These are phyloP conservation scores for Allophyes oxyacanthae DNA, from an alignment of 2,888 invertebrate genomes.

Conservation along the genomic window DNA sequence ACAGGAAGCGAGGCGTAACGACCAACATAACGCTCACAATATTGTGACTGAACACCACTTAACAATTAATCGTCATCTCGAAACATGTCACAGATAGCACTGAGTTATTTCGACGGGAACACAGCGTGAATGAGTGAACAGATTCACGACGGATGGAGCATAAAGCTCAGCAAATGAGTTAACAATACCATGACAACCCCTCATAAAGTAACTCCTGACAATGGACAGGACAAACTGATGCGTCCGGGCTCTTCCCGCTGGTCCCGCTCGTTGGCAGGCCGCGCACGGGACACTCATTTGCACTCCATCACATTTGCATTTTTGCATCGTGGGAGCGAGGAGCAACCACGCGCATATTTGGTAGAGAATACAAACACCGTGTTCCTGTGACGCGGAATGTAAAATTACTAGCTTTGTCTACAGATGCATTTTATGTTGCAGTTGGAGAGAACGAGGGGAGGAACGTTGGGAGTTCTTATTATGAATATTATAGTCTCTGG, in stretches of 20 bases:
- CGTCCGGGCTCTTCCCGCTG: conserved; percentile 61
- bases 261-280: conserved; percentile 58
- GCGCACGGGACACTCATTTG: conserved; percentile 69
- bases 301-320: conserved; percentile 72
- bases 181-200: conserved; percentile 60
- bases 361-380: conserved; percentile 45
- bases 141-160: conserved; percentile 46
- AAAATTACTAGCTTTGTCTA: conserved; percentile 16
- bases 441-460: too few relatives aligned
- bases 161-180: conserved; percentile 49
- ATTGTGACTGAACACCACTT: conserved; percentile 42
- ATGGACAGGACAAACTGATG: conserved; percentile 65
- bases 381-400: conserved; percentile 26
- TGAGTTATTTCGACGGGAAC: conserved; percentile 56
- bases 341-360: conserved; percentile 52
- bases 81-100: conserved; percentile 49
- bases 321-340: conserved; percentile 68
- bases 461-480: too few relatives aligned
- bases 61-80: conserved; percentile 54
- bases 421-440: conserved; percentile 13
- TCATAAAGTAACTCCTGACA: conserved; percentile 64
- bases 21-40: conserved; percentile 25
- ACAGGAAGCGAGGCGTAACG: conserved; percentile 44
- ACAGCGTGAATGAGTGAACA: conserved; percentile 50
- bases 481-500: too few relatives aligned